A percentile compares a stretch with the other conserved stretches of the same genome.
These are phyloP conservation scores for Coecobrya sp. DNA, from an alignment of 2,888 invertebrate genomes.

Conservation along the genomic window DNA sequence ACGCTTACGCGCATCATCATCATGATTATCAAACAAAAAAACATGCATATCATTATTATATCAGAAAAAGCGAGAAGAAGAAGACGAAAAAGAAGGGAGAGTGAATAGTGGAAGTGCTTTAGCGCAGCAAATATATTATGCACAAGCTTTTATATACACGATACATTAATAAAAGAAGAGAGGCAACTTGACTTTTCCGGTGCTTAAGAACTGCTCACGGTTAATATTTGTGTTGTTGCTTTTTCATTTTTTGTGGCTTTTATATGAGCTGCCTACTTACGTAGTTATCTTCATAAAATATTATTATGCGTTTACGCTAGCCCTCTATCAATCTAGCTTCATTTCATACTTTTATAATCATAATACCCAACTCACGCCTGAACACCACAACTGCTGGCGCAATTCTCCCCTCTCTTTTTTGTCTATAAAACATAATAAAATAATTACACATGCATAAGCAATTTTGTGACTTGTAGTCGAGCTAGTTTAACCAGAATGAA, in stretches of 20 bases:
- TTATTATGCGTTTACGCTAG: neutral
- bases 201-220: constrained; percentile 61
- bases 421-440: constrained; percentile 74
- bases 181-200: constrained; percentile 76
- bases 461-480: constrained; percentile 71
- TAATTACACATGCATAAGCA: constrained; percentile 78
- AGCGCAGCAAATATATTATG: neutral
- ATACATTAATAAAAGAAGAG: neutral
- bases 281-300: constrained; percentile 36
- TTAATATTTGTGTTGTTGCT: constrained; percentile 40
- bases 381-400: constrained; percentile 45
- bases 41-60: constrained; percentile 65
- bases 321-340: constrained; percentile 28
- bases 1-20: constrained; percentile 75
- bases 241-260: constrained; percentile 31
- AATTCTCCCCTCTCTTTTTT: constrained; percentile 55
- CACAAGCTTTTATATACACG: neutral
- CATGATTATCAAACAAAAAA: constrained; percentile 33
- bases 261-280: constrained; percentile 43
- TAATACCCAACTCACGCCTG: constrained; percentile 38
- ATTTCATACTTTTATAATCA: constrained; percentile 13
- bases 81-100: constrained; percentile 2
- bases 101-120: constrained; percentile 3
- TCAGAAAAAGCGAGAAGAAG: neutral
- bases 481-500: constrained; percentile 76